Evolutionary conservation across 2,797 vertebrate species (phyloP).

Genomic region (Sebastes diaconus): DNA sequence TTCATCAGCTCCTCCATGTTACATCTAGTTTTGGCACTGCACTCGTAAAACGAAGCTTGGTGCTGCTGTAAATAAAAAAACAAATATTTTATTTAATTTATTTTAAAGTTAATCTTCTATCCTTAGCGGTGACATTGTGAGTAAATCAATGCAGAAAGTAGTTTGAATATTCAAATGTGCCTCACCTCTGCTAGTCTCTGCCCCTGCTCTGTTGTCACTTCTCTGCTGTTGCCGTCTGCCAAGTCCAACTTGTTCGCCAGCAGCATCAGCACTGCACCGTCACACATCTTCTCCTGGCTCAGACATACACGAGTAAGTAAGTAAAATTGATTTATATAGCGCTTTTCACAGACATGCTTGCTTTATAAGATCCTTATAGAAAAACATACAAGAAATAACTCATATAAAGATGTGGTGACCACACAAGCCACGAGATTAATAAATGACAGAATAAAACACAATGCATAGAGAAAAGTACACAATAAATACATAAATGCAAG

Average conservation of each 20-base stretch:
- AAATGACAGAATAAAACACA: too few relatives aligned
- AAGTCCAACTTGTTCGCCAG: slow-evolving; percentile 84
- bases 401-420: too few relatives aligned
- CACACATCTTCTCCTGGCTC: slow-evolving; percentile 80
- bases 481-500: neutral
- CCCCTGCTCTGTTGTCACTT: slow-evolving; percentile 77
- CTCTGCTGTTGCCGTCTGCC: slow-evolving; percentile 40
- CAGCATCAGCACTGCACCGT: slow-evolving; percentile 81
- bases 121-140: neutral
- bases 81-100: neutral
- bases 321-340: too few relatives aligned
- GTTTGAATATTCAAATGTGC: slow-evolving; percentile 42
- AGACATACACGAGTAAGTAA: neutral
- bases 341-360: too few relatives aligned
- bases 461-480: neutral
- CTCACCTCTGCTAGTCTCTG: slow-evolving; percentile 83
- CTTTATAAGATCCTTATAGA: too few relatives aligned
- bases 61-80: slow-evolving; percentile 75
- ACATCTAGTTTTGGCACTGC: slow-evolving; percentile 82
- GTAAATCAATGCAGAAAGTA: slow-evolving; percentile 11
- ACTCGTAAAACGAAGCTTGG: slow-evolving; percentile 86
- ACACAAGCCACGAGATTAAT: too few relatives aligned
- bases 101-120: neutral
- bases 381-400: too few relatives aligned
- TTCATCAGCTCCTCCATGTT: slow-evolving; percentile 84